Percentiles rank a stretch among this genome's conserved stretches.
phyloP scores from a whole-genome alignment of 2,113 vertebrate species.

The Heterocephalus glaber region DNA sequence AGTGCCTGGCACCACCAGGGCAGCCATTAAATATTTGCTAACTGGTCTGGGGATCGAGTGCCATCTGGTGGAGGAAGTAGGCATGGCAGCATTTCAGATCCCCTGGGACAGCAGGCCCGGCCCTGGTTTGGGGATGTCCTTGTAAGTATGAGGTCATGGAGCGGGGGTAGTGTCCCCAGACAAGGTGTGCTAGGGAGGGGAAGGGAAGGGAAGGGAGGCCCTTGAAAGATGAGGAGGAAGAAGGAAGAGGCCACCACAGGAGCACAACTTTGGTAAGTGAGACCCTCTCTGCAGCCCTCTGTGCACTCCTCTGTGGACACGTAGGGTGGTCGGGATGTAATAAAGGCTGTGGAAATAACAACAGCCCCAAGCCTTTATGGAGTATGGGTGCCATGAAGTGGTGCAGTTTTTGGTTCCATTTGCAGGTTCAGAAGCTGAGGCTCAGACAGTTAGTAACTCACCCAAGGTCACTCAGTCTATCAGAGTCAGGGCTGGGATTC shows the following conservation, averaged over 20 bases:
- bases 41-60: background rate
- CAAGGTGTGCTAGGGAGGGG: background rate
- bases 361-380: background rate
- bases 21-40: background rate
- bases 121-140: rapidly evolving
- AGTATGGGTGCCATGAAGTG: background rate
- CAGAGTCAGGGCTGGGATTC: background rate
- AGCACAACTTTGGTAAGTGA: background rate
- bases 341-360: background rate
- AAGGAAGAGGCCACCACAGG: background rate
- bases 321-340: rapidly evolving
- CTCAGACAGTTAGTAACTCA: background rate
- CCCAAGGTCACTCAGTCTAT: background rate
- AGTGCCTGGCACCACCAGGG: background rate
- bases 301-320: rapidly evolving
- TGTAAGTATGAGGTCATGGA: background rate
- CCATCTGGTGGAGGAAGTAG: background rate
- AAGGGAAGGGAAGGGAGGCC: too few relatives aligned
- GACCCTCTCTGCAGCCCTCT: background rate
- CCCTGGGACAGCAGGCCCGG: rapidly evolving
- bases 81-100: rapidly evolving
- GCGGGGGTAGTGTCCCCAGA: background rate
- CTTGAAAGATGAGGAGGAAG: background rate
- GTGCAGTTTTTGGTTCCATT: background rate
- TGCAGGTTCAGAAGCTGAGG: background rate